These are phyloP conservation scores for Nephila pilipes DNA, from an alignment of 1,140 invertebrate species.

Conservation along the genomic window DNA sequence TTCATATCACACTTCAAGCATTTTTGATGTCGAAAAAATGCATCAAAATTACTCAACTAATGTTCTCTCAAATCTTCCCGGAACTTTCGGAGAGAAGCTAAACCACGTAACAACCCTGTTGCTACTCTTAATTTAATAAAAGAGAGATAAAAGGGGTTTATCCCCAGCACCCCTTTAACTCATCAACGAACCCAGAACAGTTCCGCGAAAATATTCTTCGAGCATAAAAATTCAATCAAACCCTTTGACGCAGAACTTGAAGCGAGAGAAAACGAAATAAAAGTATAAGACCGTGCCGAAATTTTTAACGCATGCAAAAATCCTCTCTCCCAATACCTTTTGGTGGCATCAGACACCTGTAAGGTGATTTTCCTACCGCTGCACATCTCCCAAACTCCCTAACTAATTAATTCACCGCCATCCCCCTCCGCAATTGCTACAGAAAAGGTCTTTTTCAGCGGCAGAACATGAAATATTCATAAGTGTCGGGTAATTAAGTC, in stretches of 20 bases:
- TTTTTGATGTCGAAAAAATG: too few species aligned
- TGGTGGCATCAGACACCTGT: slow-evolving; percentile 67
- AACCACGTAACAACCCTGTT: not conserved
- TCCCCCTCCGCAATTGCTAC: slow-evolving; percentile 28
- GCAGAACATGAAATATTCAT: slow-evolving; percentile 76
- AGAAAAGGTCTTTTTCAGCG: slow-evolving; percentile 48
- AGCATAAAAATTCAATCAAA: slow-evolving; percentile 72
- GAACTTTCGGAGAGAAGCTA: not conserved
- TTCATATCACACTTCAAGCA: too few species aligned
- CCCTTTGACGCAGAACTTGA: slow-evolving; percentile 39
- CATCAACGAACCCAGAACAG: slow-evolving; percentile 16
- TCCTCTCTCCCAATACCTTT: slow-evolving; percentile 8
- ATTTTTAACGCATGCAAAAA: slow-evolving; percentile 36
- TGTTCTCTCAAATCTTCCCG: not conserved
- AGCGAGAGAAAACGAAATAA: not conserved
- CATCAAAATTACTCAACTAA: too few species aligned
- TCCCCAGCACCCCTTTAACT: slow-evolving; percentile 1
- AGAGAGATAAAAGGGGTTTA: not conserved
- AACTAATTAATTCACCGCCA: slow-evolving; percentile 71
- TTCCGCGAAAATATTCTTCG: slow-evolving; percentile 21
- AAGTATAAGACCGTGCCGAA: not conserved
- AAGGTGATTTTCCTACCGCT: slow-evolving; percentile 63
- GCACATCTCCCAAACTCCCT: slow-evolving; percentile 67
- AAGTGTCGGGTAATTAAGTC: slow-evolving; percentile 76
- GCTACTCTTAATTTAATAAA: not conserved